Percentiles rank a stretch among this genome's conserved stretches.
Conservation (phyloP, 30 jellyfish, hydroid and myxozoan species). For the Aurelia sp. region DNA sequence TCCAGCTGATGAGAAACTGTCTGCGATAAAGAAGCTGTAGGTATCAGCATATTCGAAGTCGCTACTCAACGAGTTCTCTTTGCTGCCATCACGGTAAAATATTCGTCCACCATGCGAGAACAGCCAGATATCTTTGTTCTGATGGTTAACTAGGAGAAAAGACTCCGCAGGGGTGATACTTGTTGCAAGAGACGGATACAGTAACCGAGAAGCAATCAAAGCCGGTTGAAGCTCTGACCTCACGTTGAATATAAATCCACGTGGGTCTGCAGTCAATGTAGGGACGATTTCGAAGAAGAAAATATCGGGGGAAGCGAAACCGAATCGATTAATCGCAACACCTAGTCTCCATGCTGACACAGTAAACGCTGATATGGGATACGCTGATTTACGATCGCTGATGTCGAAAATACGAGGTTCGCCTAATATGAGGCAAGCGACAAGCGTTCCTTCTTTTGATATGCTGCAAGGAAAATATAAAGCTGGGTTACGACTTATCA, state of each 20-base stretch:
- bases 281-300: conserved; percentile 95
- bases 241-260: conserved; percentile 96
- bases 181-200: conserved; percentile 98
- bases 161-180: conserved; percentile 99
- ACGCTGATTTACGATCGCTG: conserved; percentile 97
- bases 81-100: conserved; percentile 94
- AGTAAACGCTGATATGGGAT: conserved; percentile 98
- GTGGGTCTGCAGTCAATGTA: conserved; percentile 95
- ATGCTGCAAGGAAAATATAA: conserved; percentile 94
- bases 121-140: conserved; percentile 92
- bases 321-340: conserved; percentile 95
- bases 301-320: conserved; percentile 92
- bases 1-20: conserved; percentile 96
- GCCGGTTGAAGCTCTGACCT: conserved; percentile 98
- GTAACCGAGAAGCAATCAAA: conserved; percentile 95
- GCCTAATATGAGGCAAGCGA: conserved; percentile 94
- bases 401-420: conserved; percentile 99
- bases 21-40: conserved; percentile 96
- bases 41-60: conserved; percentile 97
- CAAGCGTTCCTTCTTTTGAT: conserved; percentile 83
- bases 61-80: conserved; percentile 93
- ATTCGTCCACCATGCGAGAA: conserved; percentile 99
- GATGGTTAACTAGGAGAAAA: conserved; percentile 93
- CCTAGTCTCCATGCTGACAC: conserved; percentile 99
- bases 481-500: conserved; percentile 90